Base-by-base conservation (phyloP, 2,797 vertebrate species). In the Astyanax mexicanus region DNA sequence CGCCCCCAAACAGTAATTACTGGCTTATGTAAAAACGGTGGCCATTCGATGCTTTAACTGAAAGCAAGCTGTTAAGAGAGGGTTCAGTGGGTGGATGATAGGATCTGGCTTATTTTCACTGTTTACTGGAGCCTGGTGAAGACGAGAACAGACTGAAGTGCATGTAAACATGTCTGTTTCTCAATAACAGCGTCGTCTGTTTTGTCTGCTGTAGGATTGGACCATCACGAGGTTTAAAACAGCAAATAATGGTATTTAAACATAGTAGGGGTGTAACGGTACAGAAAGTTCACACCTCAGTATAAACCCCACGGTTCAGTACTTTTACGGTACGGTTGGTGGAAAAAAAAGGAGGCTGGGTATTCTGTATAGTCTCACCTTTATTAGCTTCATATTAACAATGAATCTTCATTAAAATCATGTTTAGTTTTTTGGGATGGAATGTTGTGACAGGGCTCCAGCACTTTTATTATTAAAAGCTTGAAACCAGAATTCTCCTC, bases 111-210 rank as follows among this genome's bases (percentile, higher is more conserved):
- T 9, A 10, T 44, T 49, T 32, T 67, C 35, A 42, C 19, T 51
- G 35, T 19, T 40, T 42, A 21, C 69, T 13, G 1, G 15, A 10
- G 27, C n/a, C 19, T 44, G 25, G 12, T 51, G 40, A 49, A 58
- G 27, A 40, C 40, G 21, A 7, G n/a, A 49, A 68, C 23, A 54
- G 54, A 44, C 12, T 60, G 44, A 3, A 19, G 23, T 44, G 58
- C 52, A 21, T 60, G 57, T 51, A 67, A 78, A 72, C 15, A 55
- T 38, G 37, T 55, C 67, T 69, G 27, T 64, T 29, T 27, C 38
- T 40, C 35, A 55, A 66, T 7, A 65, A 29, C 29, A 58, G 55
- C 32, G 4, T 54, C 52, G 10, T 45, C 27, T 23, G 61, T 57
- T 58, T 49, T 51, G 29, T 60, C 65, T 49, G 54, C 21, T 49